Base-by-base conservation (phyloP, 2,113 vertebrate species). In the Ailuropoda melanoleuca region DNA sequence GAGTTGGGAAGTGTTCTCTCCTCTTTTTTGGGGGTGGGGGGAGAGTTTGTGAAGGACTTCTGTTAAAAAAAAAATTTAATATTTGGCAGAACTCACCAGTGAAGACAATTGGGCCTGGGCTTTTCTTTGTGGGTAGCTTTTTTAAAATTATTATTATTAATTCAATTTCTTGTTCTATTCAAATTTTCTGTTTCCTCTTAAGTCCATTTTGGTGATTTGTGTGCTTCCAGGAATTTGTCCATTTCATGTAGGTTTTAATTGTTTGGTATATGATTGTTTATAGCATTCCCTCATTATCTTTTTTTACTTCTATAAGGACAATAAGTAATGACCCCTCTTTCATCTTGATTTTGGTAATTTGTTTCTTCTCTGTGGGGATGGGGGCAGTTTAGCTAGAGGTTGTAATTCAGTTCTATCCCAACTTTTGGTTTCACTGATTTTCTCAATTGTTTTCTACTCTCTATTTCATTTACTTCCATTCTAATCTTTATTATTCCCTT, bases 301-400 rank as follows among this genome's bases (percentile, higher is more conserved):
- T 68, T 93, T 60, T 31, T 14, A 83, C 83, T 88, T 88, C 83
- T 83, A 15, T 82, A 95, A 88, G 60, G 60, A 37, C 37, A 37
- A 56, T 6, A 46, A 93, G 48, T 46, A 95, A 50, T 58, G 50
- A 24, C 23, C 10, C 43, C 62, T 78, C 46, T 39, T 86, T 90
- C 86, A 90, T 74, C 46, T 23, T 90, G 85, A 95, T 50, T 93
- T 95, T 90, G 78, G 18, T 72, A 70, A 64, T 88, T 53, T 85
- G 43, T 58, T 29, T 60, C 48, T 34, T 64, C 50, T 39, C 64
- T n/a, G 34, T n/a, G 64, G 15, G 34, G 15, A n/a, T n/a, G 34
- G 34, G 64, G 34, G 64, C 21, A 75, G 9, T 66, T 55, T 80
- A 90, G 31, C 50, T 75, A 70, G 50, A 43, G n/a, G 39, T 19